Evolutionary conservation across 1,140 invertebrate genomes (phyloP).

Genomic region (Reticulitermes speratus): DNA sequence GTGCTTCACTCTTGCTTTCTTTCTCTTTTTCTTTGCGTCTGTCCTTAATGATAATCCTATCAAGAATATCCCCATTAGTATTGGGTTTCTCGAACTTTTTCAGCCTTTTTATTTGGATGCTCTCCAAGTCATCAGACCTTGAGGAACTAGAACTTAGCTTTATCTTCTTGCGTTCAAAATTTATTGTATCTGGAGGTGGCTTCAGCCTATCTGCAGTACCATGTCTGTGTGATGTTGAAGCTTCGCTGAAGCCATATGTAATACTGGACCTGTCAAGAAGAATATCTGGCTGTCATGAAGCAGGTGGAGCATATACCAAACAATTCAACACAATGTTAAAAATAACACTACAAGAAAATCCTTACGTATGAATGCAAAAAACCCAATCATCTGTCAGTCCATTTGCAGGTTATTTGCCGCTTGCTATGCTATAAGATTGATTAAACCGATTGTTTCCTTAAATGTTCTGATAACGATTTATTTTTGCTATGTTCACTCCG

Average conservation of each 20-base stretch:
- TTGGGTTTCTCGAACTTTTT: constrained; percentile 14
- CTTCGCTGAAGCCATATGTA: constrained; percentile 24
- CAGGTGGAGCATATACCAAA: no score
- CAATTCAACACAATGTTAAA: no score
- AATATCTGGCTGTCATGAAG: no score
- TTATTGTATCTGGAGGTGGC: constrained; percentile 24
- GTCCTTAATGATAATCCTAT: constrained; percentile 12
- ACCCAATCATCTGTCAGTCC: no score
- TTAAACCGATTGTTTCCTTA: no score
- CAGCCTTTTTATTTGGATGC: constrained; percentile 20
- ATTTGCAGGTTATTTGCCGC: no score
- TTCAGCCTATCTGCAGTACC: constrained; percentile 19
- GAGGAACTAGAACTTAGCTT: not conserved
- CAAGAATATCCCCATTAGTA: not conserved
- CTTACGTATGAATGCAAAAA: no score
- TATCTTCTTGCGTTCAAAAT: constrained; percentile 27
- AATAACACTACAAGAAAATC: no score
- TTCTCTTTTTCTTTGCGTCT: constrained; percentile 16
- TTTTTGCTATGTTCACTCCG: no score
- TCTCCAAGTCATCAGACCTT: constrained; percentile 25
- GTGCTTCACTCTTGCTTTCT: not conserved
- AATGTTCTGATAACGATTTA: no score
- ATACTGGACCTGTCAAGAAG: constrained; percentile 2
- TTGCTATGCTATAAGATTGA: no score
- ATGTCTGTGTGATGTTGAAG: not conserved